Percentiles rank a stretch among this genome's conserved stretches.
Evolutionary conservation across 2,113 vertebrate genomes (phyloP).

Genomic region (Gracilinanus agilis): DNA sequence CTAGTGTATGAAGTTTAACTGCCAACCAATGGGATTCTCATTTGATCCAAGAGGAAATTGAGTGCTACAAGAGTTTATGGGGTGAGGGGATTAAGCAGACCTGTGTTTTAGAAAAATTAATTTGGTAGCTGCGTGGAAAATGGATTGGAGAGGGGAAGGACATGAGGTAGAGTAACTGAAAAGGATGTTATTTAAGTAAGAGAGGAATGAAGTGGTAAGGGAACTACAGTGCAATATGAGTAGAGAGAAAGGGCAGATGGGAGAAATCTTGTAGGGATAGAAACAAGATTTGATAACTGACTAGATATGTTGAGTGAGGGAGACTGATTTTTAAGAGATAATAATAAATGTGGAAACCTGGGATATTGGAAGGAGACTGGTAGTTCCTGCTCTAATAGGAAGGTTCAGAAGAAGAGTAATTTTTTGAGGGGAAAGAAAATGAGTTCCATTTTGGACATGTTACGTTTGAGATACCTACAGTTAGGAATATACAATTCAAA

Average conservation of each 20-base stretch:
- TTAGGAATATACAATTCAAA: background rate
- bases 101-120: background rate
- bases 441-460: background rate
- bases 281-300: background rate
- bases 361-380: background rate
- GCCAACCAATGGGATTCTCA: background rate
- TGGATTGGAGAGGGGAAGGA: background rate
- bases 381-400: background rate
- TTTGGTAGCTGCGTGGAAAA: background rate
- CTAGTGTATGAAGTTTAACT: background rate
- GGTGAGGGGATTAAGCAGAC: background rate
- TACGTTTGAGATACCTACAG: background rate
- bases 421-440: background rate
- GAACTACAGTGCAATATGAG: background rate
- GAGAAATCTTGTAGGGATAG: background rate
- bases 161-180: background rate
- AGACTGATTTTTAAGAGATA: background rate
- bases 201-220: background rate
- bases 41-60: background rate
- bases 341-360: background rate
- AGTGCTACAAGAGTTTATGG: background rate
- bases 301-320: background rate
- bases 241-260: background rate
- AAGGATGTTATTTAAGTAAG: background rate
- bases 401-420: background rate